Evolutionary conservation across 2,113 vertebrate genomes (phyloP).

Genomic region (Epinephelus cyanopodus): DNA sequence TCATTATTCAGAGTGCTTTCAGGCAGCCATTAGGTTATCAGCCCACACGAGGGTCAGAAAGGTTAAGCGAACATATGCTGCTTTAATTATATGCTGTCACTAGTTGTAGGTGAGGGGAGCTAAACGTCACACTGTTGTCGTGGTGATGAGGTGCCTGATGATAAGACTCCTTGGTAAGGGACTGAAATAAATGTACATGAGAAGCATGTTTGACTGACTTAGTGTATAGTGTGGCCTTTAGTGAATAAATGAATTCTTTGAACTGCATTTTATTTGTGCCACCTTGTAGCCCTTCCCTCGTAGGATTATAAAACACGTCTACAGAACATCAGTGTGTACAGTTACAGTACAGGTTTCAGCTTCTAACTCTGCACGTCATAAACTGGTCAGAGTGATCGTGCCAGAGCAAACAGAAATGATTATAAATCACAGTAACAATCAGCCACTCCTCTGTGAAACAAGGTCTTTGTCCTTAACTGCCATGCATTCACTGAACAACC

Average conservation of each 20-base stretch:
- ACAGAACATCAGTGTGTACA: neutral
- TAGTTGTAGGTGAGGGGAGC: neutral
- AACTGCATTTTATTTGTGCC: neutral
- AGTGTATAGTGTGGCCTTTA: neutral
- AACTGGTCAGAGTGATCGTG: neutral
- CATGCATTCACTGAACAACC: neutral
- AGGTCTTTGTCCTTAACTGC: neutral
- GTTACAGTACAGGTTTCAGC: neutral
- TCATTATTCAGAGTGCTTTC: conserved; percentile 35
- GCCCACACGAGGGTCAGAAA: neutral
- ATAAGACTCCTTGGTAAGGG: neutral
- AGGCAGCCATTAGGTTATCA: conserved; percentile 15
- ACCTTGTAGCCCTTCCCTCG: neutral
- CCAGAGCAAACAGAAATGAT: neutral
- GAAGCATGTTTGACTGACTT: neutral
- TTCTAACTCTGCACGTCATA: neutral
- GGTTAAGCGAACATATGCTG: neutral
- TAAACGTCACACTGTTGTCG: neutral
- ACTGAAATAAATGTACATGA: neutral
- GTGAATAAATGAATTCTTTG: neutral
- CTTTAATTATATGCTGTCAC: conserved; percentile 17
- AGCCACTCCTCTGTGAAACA: neutral
- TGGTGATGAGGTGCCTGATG: neutral
- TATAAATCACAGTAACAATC: neutral
- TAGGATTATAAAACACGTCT: neutral